These are phyloP conservation scores for Willowsia nigromaculata DNA, from an alignment of 2,888 invertebrate genomes.

Conservation along the genomic window DNA sequence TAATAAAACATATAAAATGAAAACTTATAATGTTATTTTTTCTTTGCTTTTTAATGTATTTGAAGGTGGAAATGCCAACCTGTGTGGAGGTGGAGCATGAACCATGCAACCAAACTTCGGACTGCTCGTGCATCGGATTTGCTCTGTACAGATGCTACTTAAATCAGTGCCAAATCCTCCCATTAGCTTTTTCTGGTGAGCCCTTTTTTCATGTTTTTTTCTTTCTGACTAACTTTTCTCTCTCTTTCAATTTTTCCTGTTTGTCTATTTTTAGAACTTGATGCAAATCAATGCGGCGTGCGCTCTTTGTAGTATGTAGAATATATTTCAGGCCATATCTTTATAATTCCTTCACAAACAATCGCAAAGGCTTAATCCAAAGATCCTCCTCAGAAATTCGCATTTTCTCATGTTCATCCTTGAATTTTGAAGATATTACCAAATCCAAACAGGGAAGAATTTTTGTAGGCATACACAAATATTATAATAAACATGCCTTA, in stretches of 20 bases:
- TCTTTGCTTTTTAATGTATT: slow-evolving; percentile 50
- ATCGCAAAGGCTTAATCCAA: slow-evolving; percentile 47
- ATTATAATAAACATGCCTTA: not conserved
- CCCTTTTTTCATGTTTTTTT: slow-evolving; percentile 29
- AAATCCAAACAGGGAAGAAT: not conserved
- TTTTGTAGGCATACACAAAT: not conserved
- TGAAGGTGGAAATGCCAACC: slow-evolving; percentile 75
- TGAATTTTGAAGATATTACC: not conserved
- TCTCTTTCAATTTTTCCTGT: not conserved
- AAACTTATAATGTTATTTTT: slow-evolving; percentile 1
- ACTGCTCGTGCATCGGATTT: slow-evolving; percentile 77
- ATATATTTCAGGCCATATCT: not conserved
- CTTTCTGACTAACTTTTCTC: not conserved
- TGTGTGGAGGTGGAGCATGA: slow-evolving; percentile 76
- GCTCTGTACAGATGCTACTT: slow-evolving; percentile 77
- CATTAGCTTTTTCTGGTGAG: slow-evolving; percentile 74
- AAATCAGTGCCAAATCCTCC: slow-evolving; percentile 77
- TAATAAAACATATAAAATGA: not conserved
- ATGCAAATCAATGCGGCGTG: slow-evolving; percentile 58
- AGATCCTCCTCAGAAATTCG: slow-evolving; percentile 1
- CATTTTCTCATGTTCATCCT: slow-evolving; percentile 37
- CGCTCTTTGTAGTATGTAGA: not conserved
- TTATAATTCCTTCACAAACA: slow-evolving; percentile 49
- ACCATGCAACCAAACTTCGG: slow-evolving; percentile 75
- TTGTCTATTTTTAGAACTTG: slow-evolving; percentile 59